These are phyloP conservation scores for Catocala sponsa DNA, from an alignment of 2,888 invertebrate species.

Conservation along the genomic window DNA sequence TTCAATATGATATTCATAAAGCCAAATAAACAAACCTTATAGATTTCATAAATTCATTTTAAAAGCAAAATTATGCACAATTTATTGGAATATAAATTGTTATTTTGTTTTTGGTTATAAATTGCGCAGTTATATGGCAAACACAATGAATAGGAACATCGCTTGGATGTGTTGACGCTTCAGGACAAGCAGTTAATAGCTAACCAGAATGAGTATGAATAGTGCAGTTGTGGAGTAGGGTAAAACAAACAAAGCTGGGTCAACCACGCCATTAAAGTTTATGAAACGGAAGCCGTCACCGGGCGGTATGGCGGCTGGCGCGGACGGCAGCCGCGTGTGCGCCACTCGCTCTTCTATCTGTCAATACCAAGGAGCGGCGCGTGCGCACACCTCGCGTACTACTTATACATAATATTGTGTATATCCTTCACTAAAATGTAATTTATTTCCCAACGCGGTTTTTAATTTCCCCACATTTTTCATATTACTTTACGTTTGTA, in stretches of 20 bases:
- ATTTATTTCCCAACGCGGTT: too few species aligned
- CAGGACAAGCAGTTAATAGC: constrained; percentile 77
- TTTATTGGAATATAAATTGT: background rate
- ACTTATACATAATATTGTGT: constrained; percentile 26
- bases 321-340: constrained; percentile 72
- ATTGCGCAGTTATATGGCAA: background rate
- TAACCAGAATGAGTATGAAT: constrained; percentile 77
- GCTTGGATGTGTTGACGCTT: constrained; percentile 43
- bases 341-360: constrained; percentile 67
- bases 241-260: constrained; percentile 86
- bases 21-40: background rate
- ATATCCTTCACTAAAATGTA: background rate
- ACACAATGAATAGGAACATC: constrained; percentile 20
- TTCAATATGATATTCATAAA: background rate
- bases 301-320: constrained; percentile 66
- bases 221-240: constrained; percentile 77
- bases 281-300: constrained; percentile 86
- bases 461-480: too few species aligned
- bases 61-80: background rate
- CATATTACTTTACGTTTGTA: too few species aligned
- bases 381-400: constrained; percentile 44
- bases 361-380: constrained; percentile 68
- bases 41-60: constrained; percentile 1
- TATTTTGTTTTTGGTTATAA: background rate
- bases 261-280: constrained; percentile 86